Evolutionary conservation across 2,888 invertebrate species (phyloP), one percentile per base, ranked within the genome.

Genomic region (Dilophus febrilis): DNA sequence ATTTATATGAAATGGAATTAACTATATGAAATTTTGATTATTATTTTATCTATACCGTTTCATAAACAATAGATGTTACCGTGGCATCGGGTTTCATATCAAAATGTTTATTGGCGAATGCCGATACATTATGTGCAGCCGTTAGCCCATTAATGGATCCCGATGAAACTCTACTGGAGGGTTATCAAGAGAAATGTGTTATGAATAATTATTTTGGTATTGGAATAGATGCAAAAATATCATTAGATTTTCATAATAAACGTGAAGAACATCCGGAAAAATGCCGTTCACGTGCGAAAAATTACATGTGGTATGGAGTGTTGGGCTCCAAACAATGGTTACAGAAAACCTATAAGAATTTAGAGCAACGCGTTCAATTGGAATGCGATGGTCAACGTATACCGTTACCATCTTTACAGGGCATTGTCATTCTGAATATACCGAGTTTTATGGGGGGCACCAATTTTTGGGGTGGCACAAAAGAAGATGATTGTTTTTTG

Each of bases 121-220:
- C 94, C 4, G 94, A 95, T 57, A 90, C 94, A 2, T 67, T 95
- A 5, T 94, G 94, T 59, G 92, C 94, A 2, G 90, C 92, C 2
- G 92, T 90, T n/a, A 87, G 90, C 44, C 91, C 94, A 0, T 65
- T 94, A 11, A 87, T 92, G 80, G 91, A 91, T 57, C 85, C 86
- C 0, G 88, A 88, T 53, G 86, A 88, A 53, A 83, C 84, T 0
- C 66, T 86, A 2, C 65, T 84, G 55, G 88, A 88, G 65, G 88
- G 88, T 1, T 86, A 82, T 59, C 83, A 83, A 51, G 95, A 97
- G 62, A 78, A 83, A 49, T 90, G 90, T 53, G 92, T 94, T 2
- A 95, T 97, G 95, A 97, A 95, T 64, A 97, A 97, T 59, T 97
- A 97, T 58, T 95, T 95, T 57, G 95, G 95, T 0, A 95, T 97